Base-by-base conservation (phyloP, 2,113 vertebrate genomes). In the Siniperca knerii region DNA sequence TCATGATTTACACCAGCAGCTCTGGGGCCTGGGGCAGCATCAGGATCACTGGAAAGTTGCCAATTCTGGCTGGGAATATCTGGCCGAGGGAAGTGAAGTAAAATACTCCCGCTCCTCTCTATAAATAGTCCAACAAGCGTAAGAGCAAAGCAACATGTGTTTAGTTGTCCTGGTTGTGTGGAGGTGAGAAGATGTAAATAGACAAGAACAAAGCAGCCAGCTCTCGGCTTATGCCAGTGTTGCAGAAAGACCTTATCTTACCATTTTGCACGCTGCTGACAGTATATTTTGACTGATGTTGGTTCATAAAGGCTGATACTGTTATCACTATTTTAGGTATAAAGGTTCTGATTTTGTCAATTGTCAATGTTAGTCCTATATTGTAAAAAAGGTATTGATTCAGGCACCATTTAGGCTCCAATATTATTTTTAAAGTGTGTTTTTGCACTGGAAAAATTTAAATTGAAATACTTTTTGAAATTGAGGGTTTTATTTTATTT, bases 31-130 rank as follows among this genome's bases (percentile, higher is more conserved):
- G n/a, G n/a, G 55, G 35, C 13, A 8, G 20, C 37, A 57, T 25
- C 25, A 33, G 20, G 65, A 37, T 57, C 44, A 23, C 55, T 82
- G 74, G 68, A 74, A 62, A 42, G 20, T 15, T 67, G 37, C 75
- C 58, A 78, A 50, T 46, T 76, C 66, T 70, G 72, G 20, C 55
- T 35, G 21, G 60, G 29, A 55, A 62, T 72, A 73, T 65, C 33
- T 44, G 50, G 12, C 64, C 40, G 23, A 58, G 29, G 12, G 25
- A 61, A 37, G 55, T 35, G 29, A 23, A 48, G 15, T 44, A 4
- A 44, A 60, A 37, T 46, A 20, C 20, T 66, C 46, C 16, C 65
- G 9, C 35, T 69, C 29, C 15, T 15, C 62, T 69, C 25, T 6
- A 61, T 20, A 54, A 54, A 42, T 11, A 52, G 21, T 33, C 18